A percentile compares a stretch with the other conserved stretches of the same genome.
Conservation (phyloP, 2,113 vertebrate genomes). For the Protobothrops mucrosquamatus region DNA sequence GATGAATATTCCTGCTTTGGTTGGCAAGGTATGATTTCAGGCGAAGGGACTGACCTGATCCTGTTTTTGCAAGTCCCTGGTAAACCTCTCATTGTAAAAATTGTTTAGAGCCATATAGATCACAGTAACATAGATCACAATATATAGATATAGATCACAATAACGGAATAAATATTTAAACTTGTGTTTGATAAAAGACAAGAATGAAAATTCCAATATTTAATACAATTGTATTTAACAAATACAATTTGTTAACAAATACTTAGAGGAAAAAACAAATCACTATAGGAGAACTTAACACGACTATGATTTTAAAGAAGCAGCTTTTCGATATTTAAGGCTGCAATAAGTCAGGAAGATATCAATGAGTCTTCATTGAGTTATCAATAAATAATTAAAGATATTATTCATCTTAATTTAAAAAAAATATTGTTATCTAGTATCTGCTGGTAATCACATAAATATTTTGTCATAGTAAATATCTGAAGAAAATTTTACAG, state of each 20-base stretch:
- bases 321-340: background rate
- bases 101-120: background rate
- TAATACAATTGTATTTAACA: background rate
- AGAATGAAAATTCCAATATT: background rate
- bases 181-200: background rate
- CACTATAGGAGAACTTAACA: background rate
- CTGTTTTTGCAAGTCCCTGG: background rate
- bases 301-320: background rate
- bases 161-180: background rate
- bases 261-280: background rate
- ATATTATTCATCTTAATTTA: background rate
- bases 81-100: background rate
- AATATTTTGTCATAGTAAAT: background rate
- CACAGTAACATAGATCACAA: background rate
- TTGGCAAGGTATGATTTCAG: conserved; percentile 82
- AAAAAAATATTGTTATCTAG: background rate
- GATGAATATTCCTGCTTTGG: conserved; percentile 96
- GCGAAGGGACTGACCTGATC: background rate
- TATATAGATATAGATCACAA: background rate
- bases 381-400: background rate
- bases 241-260: background rate
- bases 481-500: background rate
- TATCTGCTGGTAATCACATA: background rate
- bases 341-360: background rate
- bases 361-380: background rate